Evolutionary conservation across 2,797 vertebrate genomes (phyloP), one percentile per base, ranked within the genome.

Genomic region (Orestias chungarensis): DNA sequence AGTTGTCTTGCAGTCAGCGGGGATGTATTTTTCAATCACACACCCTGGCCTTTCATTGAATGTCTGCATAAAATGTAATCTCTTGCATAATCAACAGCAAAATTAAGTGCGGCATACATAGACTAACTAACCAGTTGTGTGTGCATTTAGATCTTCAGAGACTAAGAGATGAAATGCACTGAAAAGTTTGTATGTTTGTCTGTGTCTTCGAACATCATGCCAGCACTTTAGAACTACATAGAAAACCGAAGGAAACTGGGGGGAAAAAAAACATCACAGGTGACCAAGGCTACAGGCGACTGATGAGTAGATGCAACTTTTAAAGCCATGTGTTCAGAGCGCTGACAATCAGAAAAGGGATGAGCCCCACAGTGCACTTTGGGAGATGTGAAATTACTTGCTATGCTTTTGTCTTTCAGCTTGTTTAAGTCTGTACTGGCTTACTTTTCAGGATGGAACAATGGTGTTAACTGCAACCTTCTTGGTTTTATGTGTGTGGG

Each of bases 291-390:
- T 88, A 49, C 72, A 40, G 73, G 74, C 44, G 64, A 75, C 68
- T 15, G 61, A 82, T 77, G 71, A 67, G 73, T 49, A 87, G 82
- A 84, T 66, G 75, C 74, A 88, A 86, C 82, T 89, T 91, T 91
- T 84, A 90, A 94, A 95, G 93, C 92, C 93, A 94, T 91, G 92
- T 92, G 93, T 91, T 94, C 89, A 89, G 92, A 94, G 93, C 92
- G 87, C 93, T 90, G 94, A 95, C 94, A 95, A 95, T 95, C 94
- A 95, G 90, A 93, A 82, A 74, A 82, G 81, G 87, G 83, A 89
- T 78, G 82, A 82, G 91, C 87, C 82, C 78, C 89, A 85, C 85
- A 78, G 88, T 92, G 92, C 93, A 92, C 91, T 93, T 88, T 87
- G 87, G 90, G 89, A 90, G 89, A 88, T 86, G 74, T 86, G 90